Evolutionary conservation across 1,140 invertebrate genomes (phyloP).

Genomic region (Bombus sibiricus): DNA sequence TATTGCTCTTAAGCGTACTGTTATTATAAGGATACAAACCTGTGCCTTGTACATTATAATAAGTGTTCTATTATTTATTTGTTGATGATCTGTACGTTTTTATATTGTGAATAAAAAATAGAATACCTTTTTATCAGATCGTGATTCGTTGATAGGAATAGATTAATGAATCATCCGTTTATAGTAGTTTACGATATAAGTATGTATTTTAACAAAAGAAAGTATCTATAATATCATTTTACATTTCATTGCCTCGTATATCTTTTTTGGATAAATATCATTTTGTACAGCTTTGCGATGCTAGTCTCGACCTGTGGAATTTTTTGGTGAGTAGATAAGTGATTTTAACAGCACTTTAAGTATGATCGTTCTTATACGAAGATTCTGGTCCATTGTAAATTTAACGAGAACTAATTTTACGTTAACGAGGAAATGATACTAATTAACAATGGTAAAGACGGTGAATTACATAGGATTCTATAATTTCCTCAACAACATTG

Average conservation of each 20-base stretch:
- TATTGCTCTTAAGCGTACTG: slow-evolving; percentile 17
- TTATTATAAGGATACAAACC: slow-evolving; percentile 52
- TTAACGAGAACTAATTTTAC: slow-evolving; percentile 13
- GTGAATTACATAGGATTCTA: slow-evolving; percentile 21
- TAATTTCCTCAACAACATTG: slow-evolving; percentile 18
- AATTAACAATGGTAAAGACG: slow-evolving; percentile 11
- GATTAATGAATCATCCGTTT: slow-evolving; percentile 2
- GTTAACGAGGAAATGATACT: slow-evolving; percentile 13
- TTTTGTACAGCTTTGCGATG: slow-evolving; percentile 23
- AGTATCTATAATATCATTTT: slow-evolving; percentile 45
- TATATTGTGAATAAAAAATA: slow-evolving; percentile 72
- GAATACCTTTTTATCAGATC: slow-evolving; percentile 36
- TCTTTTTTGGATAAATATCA: slow-evolving; percentile 16
- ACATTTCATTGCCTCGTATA: slow-evolving; percentile 33
- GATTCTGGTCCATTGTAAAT: slow-evolving; percentile 40
- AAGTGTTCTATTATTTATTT: slow-evolving; percentile 72
- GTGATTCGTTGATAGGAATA: slow-evolving; percentile 44
- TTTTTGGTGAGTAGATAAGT: slow-evolving; percentile 3
- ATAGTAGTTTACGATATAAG: not conserved
- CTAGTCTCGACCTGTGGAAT: slow-evolving; percentile 23
- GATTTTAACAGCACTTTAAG: slow-evolving; percentile 20
- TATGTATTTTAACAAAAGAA: slow-evolving; percentile 56
- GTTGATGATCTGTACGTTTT: slow-evolving; percentile 65
- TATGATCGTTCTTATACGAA: not conserved
- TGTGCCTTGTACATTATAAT: slow-evolving; percentile 72